Conservation (phyloP, 2,888 invertebrate genomes). For the Mesoligia furuncula region DNA sequence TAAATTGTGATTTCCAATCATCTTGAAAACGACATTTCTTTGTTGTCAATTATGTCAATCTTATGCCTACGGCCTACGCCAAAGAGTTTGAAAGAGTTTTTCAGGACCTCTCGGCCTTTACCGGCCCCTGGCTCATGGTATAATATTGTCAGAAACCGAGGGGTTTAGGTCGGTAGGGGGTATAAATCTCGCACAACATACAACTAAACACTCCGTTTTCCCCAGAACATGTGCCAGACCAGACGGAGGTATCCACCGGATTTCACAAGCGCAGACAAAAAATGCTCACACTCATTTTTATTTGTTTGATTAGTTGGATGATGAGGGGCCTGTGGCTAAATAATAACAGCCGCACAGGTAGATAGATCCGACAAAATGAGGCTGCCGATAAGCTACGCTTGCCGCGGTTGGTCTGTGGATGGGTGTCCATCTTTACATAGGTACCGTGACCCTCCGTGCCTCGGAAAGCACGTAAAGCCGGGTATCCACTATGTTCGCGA, state of each 20-base stretch:
- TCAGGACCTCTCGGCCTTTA: not conserved
- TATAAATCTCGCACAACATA: not conserved
- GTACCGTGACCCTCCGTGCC: no score
- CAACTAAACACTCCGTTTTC: not conserved
- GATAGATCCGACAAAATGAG: no score
- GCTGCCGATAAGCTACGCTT: no score
- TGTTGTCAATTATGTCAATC: conserved; percentile 8
- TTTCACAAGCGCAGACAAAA: not conserved
- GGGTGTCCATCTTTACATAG: no score
- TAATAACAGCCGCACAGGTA: no score
- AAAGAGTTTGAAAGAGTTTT: not conserved
- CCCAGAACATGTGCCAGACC: not conserved
- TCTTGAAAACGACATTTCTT: conserved; percentile 3
- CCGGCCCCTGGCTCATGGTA: not conserved
- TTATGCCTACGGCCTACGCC: not conserved
- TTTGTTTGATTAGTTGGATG: not conserved
- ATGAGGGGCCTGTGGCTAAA: no score
- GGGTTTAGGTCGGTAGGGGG: not conserved
- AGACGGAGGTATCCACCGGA: not conserved
- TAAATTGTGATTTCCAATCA: not conserved
- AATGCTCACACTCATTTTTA: not conserved
- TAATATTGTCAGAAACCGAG: not conserved
- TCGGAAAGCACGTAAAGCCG: no score
- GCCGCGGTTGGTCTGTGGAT: no score
- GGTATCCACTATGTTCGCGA: no score